Evolutionary conservation across 2,888 invertebrate species (phyloP).

Genomic region (Baccha elongata): DNA sequence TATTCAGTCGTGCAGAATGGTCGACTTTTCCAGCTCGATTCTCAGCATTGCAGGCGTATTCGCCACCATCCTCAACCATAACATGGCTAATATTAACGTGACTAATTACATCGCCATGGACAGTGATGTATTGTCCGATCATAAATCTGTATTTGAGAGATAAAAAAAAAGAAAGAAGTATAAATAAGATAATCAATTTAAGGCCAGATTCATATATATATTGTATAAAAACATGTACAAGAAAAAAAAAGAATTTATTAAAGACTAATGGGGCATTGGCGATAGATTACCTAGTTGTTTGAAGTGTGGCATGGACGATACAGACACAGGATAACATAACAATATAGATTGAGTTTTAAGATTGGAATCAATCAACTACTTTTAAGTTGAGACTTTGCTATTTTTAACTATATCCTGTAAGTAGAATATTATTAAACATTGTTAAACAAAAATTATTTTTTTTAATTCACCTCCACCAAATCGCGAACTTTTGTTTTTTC

Average conservation of each 20-base stretch:
- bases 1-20: conserved; percentile 90
- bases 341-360: too few relatives aligned
- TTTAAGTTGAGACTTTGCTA: too few relatives aligned
- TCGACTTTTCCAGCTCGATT: conserved; percentile 89
- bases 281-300: too few relatives aligned
- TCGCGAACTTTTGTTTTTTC: too few relatives aligned
- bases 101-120: conserved; percentile 91
- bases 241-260: not conserved
- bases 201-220: conserved; percentile 17
- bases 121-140: conserved; percentile 89
- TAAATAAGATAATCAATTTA: conserved; percentile 40
- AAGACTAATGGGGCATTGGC: not conserved
- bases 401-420: too few relatives aligned
- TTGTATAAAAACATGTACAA: conserved; percentile 20
- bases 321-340: too few relatives aligned
- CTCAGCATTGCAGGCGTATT: conserved; percentile 89
- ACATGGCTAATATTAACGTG: conserved; percentile 92
- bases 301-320: too few relatives aligned
- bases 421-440: too few relatives aligned
- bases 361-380: too few relatives aligned
- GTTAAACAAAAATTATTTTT: too few relatives aligned
- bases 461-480: too few relatives aligned
- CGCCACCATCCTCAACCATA: conserved; percentile 91
- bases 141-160: conserved; percentile 85
- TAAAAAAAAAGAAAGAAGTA: conserved; percentile 2